These are phyloP conservation scores for Gandaritis pyraliata DNA, from an alignment of 2,888 invertebrate genomes.

Conservation along the genomic window DNA sequence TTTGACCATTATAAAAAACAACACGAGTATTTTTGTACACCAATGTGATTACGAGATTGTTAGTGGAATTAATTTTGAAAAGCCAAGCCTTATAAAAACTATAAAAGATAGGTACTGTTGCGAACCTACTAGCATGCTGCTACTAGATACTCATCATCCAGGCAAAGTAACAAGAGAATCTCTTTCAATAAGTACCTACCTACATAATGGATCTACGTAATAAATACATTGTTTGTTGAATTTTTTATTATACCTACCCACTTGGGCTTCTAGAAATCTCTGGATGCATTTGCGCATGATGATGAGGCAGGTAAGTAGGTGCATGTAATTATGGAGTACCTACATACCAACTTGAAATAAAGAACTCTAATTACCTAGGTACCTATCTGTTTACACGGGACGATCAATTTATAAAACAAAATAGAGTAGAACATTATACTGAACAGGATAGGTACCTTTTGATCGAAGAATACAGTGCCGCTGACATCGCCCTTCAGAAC, in stretches of 20 bases:
- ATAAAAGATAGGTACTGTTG: no score
- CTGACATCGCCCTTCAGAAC: conserved; percentile 93
- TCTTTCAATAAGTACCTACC: neutral
- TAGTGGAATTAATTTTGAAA: no score
- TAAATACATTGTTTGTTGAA: no score
- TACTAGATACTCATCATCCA: neutral
- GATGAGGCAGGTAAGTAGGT: neutral
- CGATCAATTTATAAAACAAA: neutral
- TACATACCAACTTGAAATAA: no score
- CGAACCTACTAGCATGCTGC: no score
- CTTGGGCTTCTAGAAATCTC: neutral
- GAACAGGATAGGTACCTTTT: conserved; percentile 82
- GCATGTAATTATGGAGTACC: no score
- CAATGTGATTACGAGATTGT: no score
- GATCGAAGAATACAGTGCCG: conserved; percentile 92
- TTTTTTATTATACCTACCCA: neutral
- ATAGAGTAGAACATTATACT: neutral
- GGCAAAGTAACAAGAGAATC: no score
- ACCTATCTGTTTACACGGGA: conserved; percentile 2
- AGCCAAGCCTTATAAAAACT: no score
- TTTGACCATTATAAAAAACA: no score
- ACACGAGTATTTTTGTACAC: no score
- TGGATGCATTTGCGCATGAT: neutral
- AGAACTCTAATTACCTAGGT: no score
- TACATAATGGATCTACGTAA: neutral